phyloP scores from a whole-genome alignment of 1,140 invertebrate species.

The Rhyzopertha dominica region DNA sequence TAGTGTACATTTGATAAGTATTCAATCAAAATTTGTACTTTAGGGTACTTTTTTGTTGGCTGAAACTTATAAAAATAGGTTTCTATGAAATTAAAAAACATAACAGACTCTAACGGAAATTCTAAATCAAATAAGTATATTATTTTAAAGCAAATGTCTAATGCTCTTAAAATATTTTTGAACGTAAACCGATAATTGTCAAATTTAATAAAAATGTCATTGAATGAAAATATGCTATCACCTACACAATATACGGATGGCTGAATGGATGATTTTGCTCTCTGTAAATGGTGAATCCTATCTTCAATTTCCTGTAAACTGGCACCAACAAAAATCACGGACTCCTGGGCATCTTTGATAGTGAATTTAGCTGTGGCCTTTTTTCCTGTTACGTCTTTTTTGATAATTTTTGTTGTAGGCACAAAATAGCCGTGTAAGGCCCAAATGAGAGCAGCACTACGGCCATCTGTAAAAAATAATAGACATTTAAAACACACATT shows the following conservation, averaged over 20 bases:
- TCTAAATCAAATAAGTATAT: too few species aligned
- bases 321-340: neutral
- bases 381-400: neutral
- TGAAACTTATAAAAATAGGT: constrained; percentile 1
- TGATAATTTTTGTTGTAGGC: neutral
- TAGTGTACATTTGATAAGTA: too few species aligned
- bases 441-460: constrained; percentile 1
- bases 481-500: too few species aligned
- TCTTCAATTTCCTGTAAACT: too few species aligned
- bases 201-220: neutral
- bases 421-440: constrained; percentile 6
- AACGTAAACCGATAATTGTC: neutral
- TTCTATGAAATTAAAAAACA: constrained; percentile 2
- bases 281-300: too few species aligned
- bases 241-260: too few species aligned
- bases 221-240: too few species aligned
- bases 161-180: neutral
- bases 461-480: too few species aligned
- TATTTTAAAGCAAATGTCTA: constrained; percentile 7
- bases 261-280: too few species aligned
- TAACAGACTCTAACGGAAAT: too few species aligned
- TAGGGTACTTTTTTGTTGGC: neutral
- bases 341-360: neutral
- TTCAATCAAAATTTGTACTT: neutral
- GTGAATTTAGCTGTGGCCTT: neutral